Evolutionary conservation across 2,888 invertebrate species (phyloP), one percentile per base, ranked within the genome.

Genomic region (Dusona sp.): DNA sequence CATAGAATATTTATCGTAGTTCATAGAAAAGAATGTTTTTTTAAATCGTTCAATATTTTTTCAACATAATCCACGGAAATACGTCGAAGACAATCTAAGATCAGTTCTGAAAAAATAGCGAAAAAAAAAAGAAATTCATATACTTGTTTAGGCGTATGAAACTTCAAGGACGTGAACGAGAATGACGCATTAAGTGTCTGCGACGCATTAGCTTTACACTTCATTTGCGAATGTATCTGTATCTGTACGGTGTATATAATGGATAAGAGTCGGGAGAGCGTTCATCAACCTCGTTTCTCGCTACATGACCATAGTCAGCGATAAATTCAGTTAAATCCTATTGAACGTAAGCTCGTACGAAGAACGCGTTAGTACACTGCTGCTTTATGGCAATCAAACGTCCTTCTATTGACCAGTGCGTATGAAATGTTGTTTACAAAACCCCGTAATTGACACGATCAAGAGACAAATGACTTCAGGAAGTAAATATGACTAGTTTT

Each of bases 261-360:
- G 48, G 45, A 33, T 48, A 45, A 45, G 61, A 74, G 64, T 38
- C 51, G 25, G 61, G 74, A 81, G 67, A 48, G 68, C 83, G 86
- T 86, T 86, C 85, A 72, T 86, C 79, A 86, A 86, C 85, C 85
- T 86, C 78, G 45, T 64, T 81, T 83, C 72, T 33, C 42, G 51
- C 70, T 78, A 61, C 22, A 79, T 57, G 45, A 29, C n/a, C 38
- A 22, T 42, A 79, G 54, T 11, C 72, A 51, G 25, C 77, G 70
- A 79, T 79, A 51, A 79, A 82, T 83, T 67, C 70, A 79, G 75
- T 83, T 86, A 42, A 80, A 80, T 80, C 77, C 83, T 16, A 85
- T 85, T 85, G 75, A 79, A 79, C 42, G 65, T n/a, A 61, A 51
- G 36, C 48, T 74, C 57, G 57, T 61, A n/a, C 22, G 73, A 36